phyloP scores from a whole-genome alignment of 2,888 invertebrate genomes.

The Scaptomyza caliginosa region DNA sequence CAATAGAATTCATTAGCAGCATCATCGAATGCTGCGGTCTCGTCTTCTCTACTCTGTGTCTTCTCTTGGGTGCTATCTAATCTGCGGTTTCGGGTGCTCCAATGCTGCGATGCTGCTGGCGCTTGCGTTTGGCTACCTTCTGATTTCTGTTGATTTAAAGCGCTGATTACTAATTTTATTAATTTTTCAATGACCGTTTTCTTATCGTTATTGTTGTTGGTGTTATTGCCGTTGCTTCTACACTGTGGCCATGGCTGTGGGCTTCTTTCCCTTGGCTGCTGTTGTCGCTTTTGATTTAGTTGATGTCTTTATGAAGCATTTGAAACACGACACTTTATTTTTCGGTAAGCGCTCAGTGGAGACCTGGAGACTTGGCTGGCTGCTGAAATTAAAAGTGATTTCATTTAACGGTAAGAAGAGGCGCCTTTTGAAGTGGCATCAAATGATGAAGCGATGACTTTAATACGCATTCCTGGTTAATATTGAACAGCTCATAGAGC shows the following conservation, averaged over 20 bases:
- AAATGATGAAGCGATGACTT: constrained; percentile 36
- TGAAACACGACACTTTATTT: constrained; percentile 77
- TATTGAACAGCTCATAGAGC: constrained; percentile 8
- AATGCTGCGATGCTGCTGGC: too few relatives aligned
- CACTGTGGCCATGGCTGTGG: constrained; percentile 27
- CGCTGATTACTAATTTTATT: constrained; percentile 79
- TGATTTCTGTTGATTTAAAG: constrained; percentile 73
- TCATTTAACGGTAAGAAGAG: constrained; percentile 77
- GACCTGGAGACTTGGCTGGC: constrained; percentile 11
- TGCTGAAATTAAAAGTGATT: constrained; percentile 77
- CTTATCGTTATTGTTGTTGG: constrained; percentile 23
- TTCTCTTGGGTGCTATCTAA: constrained; percentile 70
- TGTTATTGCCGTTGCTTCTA: constrained; percentile 23
- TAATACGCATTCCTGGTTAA: constrained; percentile 26
- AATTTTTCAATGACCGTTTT: constrained; percentile 71
- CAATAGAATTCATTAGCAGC: constrained; percentile 79
- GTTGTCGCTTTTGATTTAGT: constrained; percentile 80
- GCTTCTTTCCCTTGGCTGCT: constrained; percentile 55
- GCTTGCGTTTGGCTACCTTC: constrained; percentile 59
- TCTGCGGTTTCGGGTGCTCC: constrained; percentile 60
- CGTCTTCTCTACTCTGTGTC: neutral
- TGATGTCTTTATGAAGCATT: constrained; percentile 81
- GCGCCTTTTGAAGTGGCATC: constrained; percentile 78
- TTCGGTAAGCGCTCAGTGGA: constrained; percentile 34
- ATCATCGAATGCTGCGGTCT: constrained; percentile 14